Evolutionary conservation across 1,140 invertebrate genomes (phyloP), one percentile per base, ranked within the genome.

Genomic region (Neodiprion fabricii): DNA sequence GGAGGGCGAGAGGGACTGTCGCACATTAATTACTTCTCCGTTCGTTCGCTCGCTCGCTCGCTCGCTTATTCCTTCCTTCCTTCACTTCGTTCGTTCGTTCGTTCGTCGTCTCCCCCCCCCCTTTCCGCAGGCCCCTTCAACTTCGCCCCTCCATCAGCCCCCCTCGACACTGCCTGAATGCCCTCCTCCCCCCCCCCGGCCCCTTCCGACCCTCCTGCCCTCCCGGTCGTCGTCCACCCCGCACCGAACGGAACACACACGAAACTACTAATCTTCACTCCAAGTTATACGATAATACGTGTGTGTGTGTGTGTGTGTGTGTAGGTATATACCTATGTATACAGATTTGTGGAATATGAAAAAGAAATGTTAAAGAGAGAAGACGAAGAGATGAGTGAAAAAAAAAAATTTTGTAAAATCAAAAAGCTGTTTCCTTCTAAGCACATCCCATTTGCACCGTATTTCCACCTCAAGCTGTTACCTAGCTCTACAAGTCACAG

Each of bases 1-100:
- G 14, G 21, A 65, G 40, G 76, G 77, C 61, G 73, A 80, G 79
- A 77, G 81, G 81, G 77, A 84, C 74, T 79, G 81, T 85, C 84
- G 83, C 82, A 83, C 82, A 84, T 84, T 84, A 84, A 85, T 84
- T 85, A 83, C 83, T 84, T 85, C 80, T 79, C 81, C 82, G 79
- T 82, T 80, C 79, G 28, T 40, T 76, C 67, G 73, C 76, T 74
- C 77, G 50, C 23, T 74, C 77, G 50, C 23, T 61, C 65, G 69
- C 78, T 72, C 73, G 76, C 79, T 81, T 72, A 77, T 77, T 71
- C 78, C 75, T 75, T 73, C 79, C 61, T 53, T 23, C 48, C 12
- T 69, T 47, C 72, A 12, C 21, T 53, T 61, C 7, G 53, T 17
- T 17, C 28, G 28, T 8, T 61, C 53, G 53, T 61, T 40, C 28